phyloP scores from a whole-genome alignment of 2,797 vertebrate genomes.

The Knipowitschia caucasica region DNA sequence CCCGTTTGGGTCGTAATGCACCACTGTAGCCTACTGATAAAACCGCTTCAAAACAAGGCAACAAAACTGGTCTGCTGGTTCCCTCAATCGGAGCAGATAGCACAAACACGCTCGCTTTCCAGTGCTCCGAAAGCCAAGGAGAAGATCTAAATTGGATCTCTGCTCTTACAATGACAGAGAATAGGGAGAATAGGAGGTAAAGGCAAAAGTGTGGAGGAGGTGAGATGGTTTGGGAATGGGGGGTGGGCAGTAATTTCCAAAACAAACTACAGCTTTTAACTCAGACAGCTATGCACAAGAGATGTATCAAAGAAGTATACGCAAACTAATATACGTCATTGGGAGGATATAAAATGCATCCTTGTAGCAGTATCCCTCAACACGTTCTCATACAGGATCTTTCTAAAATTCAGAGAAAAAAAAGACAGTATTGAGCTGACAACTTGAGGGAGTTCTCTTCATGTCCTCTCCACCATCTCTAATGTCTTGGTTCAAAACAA shows the following conservation, averaged over 20 bases:
- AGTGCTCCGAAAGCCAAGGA: conserved; percentile 40
- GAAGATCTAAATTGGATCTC: conserved; percentile 80
- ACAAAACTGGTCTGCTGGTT: conserved; percentile 23
- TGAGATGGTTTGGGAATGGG: conserved; percentile 24
- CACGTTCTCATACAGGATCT: neutral
- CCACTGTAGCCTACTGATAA: conserved; percentile 54
- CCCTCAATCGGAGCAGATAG: conserved; percentile 60
- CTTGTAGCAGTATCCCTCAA: neutral
- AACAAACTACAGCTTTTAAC: conserved; percentile 32
- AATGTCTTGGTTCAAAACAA: neutral
- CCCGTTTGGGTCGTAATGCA: conserved; percentile 36
- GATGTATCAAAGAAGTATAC: conserved; percentile 3
- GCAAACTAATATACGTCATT: neutral
- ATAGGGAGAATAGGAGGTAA: conserved; percentile 35
- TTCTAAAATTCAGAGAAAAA: neutral
- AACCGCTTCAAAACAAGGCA: conserved; percentile 53
- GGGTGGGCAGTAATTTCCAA: conserved; percentile 28
- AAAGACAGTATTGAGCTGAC: neutral
- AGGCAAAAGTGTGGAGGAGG: conserved; percentile 27
- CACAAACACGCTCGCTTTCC: conserved; percentile 25
- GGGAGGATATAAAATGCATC: neutral
- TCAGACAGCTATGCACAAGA: neutral
- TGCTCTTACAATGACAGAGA: conserved; percentile 50
- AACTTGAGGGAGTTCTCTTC: neutral
- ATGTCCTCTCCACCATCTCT: neutral